Conservation (phyloP, 2,888 invertebrate genomes). For the Tinea trinotella region DNA sequence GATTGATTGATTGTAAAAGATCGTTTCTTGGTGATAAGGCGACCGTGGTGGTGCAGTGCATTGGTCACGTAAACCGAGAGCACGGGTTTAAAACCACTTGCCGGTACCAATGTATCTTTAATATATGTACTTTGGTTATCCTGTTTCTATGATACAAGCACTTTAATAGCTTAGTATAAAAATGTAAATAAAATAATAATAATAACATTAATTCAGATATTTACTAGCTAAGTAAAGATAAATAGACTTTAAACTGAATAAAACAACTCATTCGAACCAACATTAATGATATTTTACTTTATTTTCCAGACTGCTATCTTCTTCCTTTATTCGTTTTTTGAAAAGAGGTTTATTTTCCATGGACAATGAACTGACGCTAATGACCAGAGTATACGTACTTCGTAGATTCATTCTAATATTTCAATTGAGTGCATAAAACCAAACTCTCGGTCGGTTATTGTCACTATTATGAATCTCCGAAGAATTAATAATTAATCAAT, state of each 20-base stretch:
- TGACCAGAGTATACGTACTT: background rate
- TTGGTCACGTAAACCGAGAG: too few species aligned
- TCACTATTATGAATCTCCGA: background rate
- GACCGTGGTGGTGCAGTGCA: too few species aligned
- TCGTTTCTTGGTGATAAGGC: too few species aligned
- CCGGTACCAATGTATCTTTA: too few species aligned
- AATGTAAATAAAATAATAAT: too few species aligned
- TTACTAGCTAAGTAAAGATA: background rate
- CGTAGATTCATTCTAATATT: background rate
- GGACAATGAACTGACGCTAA: constrained; percentile 4
- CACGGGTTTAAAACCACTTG: too few species aligned
- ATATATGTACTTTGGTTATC: too few species aligned
- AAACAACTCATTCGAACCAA: background rate
- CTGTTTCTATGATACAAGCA: too few species aligned
- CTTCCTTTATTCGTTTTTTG: background rate
- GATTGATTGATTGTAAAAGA: too few species aligned
- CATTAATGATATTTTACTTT: background rate
- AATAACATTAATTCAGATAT: too few species aligned
- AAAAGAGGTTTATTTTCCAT: background rate
- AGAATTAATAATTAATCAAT: too few species aligned
- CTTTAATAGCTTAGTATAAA: too few species aligned
- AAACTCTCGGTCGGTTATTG: background rate
- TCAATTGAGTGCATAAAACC: background rate
- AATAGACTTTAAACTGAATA: background rate
- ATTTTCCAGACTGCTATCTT: background rate